Conservation (phyloP, 2,797 vertebrate genomes). For the Pseudochromis fuscus region DNA sequence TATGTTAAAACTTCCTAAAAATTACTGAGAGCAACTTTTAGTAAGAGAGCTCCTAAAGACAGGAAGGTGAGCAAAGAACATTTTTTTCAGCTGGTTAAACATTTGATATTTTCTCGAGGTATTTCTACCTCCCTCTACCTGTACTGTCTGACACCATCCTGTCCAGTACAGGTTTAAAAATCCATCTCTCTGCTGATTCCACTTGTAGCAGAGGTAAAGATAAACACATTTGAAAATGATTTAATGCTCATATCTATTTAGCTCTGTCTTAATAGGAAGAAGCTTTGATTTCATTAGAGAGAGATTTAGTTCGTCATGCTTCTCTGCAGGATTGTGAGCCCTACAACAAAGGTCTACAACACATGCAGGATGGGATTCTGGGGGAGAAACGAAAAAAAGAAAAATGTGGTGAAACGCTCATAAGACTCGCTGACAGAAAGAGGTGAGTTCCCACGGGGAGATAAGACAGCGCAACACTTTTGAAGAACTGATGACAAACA, state of each 20-base stretch:
- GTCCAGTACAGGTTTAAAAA: neutral
- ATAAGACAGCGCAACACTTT: neutral
- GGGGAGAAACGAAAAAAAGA: neutral
- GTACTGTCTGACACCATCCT: too few species aligned
- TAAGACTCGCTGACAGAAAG: slow-evolving; percentile 28
- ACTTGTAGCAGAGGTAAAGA: slow-evolving; percentile 2
- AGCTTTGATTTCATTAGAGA: too few species aligned
- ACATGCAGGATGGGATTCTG: neutral
- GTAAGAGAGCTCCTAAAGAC: too few species aligned
- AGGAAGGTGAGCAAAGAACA: too few species aligned
- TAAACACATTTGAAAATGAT: slow-evolving; percentile 1
- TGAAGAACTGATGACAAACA: slow-evolving; percentile 33
- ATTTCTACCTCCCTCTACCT: too few species aligned
- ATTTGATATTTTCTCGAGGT: too few species aligned
- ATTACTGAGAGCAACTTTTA: too few species aligned
- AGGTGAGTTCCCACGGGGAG: slow-evolving; percentile 10
- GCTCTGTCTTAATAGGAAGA: neutral
- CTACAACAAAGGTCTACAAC: neutral
- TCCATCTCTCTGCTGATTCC: neutral
- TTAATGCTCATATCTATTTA: slow-evolving; percentile 19
- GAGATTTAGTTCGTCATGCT: too few species aligned
- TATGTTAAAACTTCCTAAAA: too few species aligned
- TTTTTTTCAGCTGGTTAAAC: too few species aligned
- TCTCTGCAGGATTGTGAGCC: too few species aligned
- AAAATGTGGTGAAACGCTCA: slow-evolving; percentile 28